Conservation (phyloP, 2,113 vertebrate genomes). For the Amblyopsis rosae region DNA sequence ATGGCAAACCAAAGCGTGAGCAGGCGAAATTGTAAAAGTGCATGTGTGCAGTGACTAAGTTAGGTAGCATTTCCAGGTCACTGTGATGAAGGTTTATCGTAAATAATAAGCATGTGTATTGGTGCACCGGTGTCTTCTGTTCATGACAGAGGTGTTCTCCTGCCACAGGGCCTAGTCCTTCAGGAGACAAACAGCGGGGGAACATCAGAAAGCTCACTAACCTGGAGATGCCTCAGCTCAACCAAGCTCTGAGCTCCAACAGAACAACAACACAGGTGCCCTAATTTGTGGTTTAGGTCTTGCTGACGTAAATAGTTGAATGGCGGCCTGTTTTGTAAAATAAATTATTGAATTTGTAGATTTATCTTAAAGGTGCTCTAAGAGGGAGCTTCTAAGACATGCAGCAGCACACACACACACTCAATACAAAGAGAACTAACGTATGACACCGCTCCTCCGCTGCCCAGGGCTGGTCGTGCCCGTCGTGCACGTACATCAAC, state of each 20-base stretch:
- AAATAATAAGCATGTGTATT: no score
- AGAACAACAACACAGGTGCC: conserved; percentile 44
- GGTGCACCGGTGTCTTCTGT: background rate
- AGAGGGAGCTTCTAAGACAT: background rate
- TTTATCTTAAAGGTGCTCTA: no score
- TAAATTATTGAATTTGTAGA: no score
- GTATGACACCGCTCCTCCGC: background rate
- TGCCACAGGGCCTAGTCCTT: background rate
- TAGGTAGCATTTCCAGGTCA: background rate
- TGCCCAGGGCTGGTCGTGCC: conserved; percentile 82
- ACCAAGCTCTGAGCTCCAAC: conserved; percentile 42
- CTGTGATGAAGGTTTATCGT: background rate
- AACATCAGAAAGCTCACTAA: conserved; percentile 57
- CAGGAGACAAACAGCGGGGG: conserved; percentile 42
- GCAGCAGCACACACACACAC: background rate
- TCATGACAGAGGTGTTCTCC: background rate
- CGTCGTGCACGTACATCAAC: conserved; percentile 91
- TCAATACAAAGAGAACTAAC: background rate
- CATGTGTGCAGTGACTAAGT: no score
- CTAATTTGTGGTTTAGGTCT: background rate
- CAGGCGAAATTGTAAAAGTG: no score
- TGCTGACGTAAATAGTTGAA: no score
- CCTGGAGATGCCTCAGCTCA: conserved; percentile 67
- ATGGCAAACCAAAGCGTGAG: no score
- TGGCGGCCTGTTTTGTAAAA: no score